Evolutionary conservation across 2,113 vertebrate genomes (phyloP), one percentile per base, ranked within the genome.

Genomic region (Uropsilus gracilis): DNA sequence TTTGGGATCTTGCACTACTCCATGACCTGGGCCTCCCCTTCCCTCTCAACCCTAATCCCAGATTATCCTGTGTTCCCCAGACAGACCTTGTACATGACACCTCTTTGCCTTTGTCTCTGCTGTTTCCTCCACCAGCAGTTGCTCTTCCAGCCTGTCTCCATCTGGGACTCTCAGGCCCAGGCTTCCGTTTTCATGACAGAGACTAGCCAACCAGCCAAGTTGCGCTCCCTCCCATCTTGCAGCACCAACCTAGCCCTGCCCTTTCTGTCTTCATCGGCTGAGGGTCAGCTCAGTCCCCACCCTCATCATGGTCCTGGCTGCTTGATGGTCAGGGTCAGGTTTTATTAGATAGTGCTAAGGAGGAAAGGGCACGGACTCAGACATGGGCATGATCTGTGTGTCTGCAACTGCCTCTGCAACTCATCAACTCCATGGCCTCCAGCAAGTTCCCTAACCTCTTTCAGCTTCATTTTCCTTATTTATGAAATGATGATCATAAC

Each of bases 381-480:
- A 39, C 82, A 59, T 22, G 39, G 16, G 0, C 17, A 10, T 39
- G 42, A 63, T 42, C 28, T 66, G 59, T 46, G 0, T 87, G n/a
- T n/a, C n/a, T n/a, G n/a, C n/a, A n/a, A n/a, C 18, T 32, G 71
- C 20, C 48, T 78, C 55, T 42, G 34, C 42, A 26, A 42, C 13
- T 61, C 59, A 37, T 61, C 91, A 78, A 57, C n/a, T 9, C 3
- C 18, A 8, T 8, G 13, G 28, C 84, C 85, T 68, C 42, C 0
- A 37, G 66, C 68, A 48, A 57, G 30, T 50, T 68, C 42, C 72
- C 66, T 28, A 53, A 34, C 44, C 37, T 77, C 78, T 77, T 44
- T 34, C 68, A 86, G 68, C 61, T 81, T 87, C 69, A 24, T 81
- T 80, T 89, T 75, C 76, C 71, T 73, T 94, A 71, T 46, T 76